These are phyloP conservation scores for Oikopleura dioica DNA, from an alignment of 23 tunicate species.

Conservation along the genomic window DNA sequence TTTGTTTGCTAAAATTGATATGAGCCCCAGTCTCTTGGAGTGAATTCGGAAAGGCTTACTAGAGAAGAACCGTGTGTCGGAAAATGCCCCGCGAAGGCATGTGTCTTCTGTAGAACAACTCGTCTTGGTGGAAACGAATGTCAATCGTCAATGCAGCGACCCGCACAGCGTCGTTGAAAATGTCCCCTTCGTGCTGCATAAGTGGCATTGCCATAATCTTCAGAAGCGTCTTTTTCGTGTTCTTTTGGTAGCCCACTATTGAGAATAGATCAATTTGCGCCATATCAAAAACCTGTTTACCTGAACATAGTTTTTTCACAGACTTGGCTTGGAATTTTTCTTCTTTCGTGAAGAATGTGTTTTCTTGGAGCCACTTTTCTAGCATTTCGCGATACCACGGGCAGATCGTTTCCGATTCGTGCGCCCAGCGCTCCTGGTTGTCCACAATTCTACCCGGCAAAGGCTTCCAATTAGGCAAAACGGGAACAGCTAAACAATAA, in stretches of 20 bases:
- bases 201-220: slow-evolving; percentile 11
- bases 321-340: not conserved
- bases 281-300: no score
- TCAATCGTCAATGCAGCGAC: not conserved
- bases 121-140: not conserved
- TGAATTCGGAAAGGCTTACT: slow-evolving; percentile 5
- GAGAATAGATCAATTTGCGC: no score
- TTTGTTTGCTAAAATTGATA: slow-evolving; percentile 13
- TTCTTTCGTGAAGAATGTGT: not conserved
- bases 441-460: not conserved
- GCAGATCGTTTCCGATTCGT: not conserved
- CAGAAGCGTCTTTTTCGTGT: not conserved
- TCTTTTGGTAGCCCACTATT: not conserved
- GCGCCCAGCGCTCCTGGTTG: not conserved
- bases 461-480: not conserved
- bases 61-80: not conserved
- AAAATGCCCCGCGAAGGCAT: not conserved
- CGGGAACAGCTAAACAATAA: no score
- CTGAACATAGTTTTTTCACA: not conserved
- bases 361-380: not conserved
- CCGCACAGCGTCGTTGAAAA: not conserved
- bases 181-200: slow-evolving; percentile 1
- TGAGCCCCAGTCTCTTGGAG: no score
- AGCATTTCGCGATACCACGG: slow-evolving; percentile 1
- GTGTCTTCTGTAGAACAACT: not conserved